A percentile compares a stretch with the other conserved stretches of the same genome.
phyloP scores from a whole-genome alignment of 2,888 invertebrate genomes.

The Sycophila texana region DNA sequence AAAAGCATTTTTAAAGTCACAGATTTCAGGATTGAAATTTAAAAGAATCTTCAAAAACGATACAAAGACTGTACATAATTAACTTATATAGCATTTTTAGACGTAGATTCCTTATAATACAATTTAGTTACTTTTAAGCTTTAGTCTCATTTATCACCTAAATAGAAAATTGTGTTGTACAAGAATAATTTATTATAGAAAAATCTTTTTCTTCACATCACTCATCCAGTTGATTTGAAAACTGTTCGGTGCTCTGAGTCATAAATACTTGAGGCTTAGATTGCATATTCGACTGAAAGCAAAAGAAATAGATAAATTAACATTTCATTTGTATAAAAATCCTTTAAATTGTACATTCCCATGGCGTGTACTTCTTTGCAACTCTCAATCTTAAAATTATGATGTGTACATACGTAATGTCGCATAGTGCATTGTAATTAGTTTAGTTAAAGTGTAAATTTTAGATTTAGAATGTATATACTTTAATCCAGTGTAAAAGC shows the following conservation, averaged over 20 bases:
- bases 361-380: too few species aligned
- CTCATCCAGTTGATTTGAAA: conserved; percentile 67
- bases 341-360: background rate
- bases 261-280: conserved; percentile 69
- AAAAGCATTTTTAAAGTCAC: conserved; percentile 16
- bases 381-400: too few species aligned
- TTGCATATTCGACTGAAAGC: conserved; percentile 64
- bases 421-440: too few species aligned
- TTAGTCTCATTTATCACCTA: conserved; percentile 32
- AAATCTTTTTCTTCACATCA: conserved; percentile 25
- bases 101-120: conserved; percentile 28
- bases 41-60: conserved; percentile 33
- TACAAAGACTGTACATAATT: conserved; percentile 49
- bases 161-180: conserved; percentile 39
- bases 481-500: too few species aligned
- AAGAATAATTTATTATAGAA: conserved; percentile 50
- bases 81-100: conserved; percentile 29
- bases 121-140: conserved; percentile 31
- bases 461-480: too few species aligned
- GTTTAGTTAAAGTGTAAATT: too few species aligned
- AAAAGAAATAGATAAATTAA: conserved; percentile 25
- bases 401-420: too few species aligned
- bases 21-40: conserved; percentile 6
- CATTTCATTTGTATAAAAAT: background rate
- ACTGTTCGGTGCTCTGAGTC: conserved; percentile 67